phyloP scores from a whole-genome alignment of 1,140 invertebrate species.

The Bombus huntii region DNA sequence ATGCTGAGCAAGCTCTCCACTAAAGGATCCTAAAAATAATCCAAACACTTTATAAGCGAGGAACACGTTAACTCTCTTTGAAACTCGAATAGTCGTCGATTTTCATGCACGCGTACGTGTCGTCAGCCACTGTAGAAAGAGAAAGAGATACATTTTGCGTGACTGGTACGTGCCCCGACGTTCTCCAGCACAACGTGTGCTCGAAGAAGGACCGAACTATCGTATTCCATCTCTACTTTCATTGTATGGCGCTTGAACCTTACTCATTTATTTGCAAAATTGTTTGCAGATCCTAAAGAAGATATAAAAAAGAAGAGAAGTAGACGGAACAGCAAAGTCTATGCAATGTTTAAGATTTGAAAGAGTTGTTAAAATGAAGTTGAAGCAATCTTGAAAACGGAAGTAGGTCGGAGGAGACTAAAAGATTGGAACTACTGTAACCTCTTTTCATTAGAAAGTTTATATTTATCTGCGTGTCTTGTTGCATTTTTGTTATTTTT shows the following conservation, averaged over 20 bases:
- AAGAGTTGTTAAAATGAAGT: neutral
- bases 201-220: slow-evolving; percentile 30
- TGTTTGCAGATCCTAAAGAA: slow-evolving; percentile 1
- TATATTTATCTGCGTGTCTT: neutral
- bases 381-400: neutral
- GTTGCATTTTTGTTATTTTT: slow-evolving; percentile 18
- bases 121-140: slow-evolving; percentile 48
- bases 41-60: neutral
- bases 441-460: neutral
- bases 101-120: slow-evolving; percentile 58
- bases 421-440: neutral
- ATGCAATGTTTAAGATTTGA: neutral
- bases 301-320: neutral
- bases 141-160: slow-evolving; percentile 69
- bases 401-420: neutral
- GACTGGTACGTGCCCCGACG: slow-evolving; percentile 68
- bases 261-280: neutral
- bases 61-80: neutral
- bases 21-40: slow-evolving; percentile 24
- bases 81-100: slow-evolving; percentile 34
- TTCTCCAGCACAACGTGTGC: slow-evolving; percentile 49
- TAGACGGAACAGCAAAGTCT: neutral
- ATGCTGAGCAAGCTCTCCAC: neutral
- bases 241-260: neutral
- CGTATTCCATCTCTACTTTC: slow-evolving; percentile 39